These are phyloP conservation scores for Chaetophractus vellerosus DNA, from an alignment of 2,797 vertebrate genomes.

Conservation along the genomic window DNA sequence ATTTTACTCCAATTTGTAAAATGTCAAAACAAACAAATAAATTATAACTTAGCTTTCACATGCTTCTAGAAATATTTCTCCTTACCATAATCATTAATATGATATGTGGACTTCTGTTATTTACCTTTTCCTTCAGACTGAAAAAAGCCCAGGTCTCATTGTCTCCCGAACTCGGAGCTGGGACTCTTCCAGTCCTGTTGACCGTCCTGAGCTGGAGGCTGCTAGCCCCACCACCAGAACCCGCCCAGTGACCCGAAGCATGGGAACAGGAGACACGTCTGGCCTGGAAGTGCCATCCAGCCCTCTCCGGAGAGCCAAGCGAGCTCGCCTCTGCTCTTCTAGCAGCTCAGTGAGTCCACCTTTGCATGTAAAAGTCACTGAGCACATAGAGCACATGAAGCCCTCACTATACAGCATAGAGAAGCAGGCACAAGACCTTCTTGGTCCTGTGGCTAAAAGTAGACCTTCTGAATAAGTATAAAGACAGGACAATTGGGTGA, in stretches of 20 bases:
- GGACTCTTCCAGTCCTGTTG: constrained; percentile 92
- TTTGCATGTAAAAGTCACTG: accelerated
- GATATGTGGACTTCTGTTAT: neutral
- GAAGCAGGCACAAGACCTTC: neutral
- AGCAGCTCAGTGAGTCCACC: constrained; percentile 92
- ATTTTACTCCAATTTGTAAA: too few relatives aligned
- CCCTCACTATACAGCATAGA: neutral
- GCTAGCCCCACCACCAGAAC: constrained; percentile 90
- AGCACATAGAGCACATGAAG: accelerated
- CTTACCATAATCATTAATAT: neutral
- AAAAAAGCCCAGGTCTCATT: constrained; percentile 90
- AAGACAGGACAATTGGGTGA: neutral
- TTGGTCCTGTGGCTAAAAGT: neutral
- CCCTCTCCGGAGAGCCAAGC: constrained; percentile 92
- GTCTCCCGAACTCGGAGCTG: constrained; percentile 91
- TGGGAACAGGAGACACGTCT: constrained; percentile 92
- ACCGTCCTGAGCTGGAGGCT: constrained; percentile 89
- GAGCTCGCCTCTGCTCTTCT: constrained; percentile 93
- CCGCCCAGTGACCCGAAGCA: constrained; percentile 93
- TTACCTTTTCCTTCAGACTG: constrained; percentile 87
- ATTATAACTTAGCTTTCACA: neutral
- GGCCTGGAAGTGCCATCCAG: constrained; percentile 88
- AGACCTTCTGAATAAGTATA: neutral
- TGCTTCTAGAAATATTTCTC: constrained; percentile 18
- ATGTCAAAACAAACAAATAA: neutral